Percentiles rank a stretch among this genome's conserved stretches.
Conservation (phyloP, 1,140 invertebrate species). For the Parasteatoda tepidariorum region DNA sequence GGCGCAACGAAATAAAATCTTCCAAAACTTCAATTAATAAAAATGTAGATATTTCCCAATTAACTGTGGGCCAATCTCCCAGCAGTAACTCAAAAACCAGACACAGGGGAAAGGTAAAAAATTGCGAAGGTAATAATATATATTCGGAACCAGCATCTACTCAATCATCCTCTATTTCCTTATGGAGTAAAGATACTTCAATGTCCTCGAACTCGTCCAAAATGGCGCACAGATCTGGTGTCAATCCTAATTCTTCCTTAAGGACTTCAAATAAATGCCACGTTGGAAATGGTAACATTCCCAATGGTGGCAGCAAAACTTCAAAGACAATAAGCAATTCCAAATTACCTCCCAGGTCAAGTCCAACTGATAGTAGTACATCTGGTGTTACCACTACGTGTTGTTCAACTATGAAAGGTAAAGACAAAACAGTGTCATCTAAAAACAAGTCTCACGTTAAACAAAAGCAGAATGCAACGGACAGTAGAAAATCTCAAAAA, state of each 20-base stretch:
- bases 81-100: slow-evolving; percentile 39
- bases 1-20: slow-evolving; percentile 36
- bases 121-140: neutral
- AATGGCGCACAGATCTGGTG: neutral
- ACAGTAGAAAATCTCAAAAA: slow-evolving; percentile 35
- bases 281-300: neutral
- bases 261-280: slow-evolving; percentile 3
- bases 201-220: slow-evolving; percentile 18
- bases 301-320: slow-evolving; percentile 13
- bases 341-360: slow-evolving; percentile 36
- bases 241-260: neutral
- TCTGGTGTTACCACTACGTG: slow-evolving; percentile 48
- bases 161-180: slow-evolving; percentile 44
- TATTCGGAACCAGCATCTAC: slow-evolving; percentile 21
- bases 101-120: slow-evolving; percentile 41
- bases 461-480: slow-evolving; percentile 20
- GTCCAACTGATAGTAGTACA: slow-evolving; percentile 48
- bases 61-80: slow-evolving; percentile 45
- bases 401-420: slow-evolving; percentile 23
- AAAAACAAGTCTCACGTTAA: slow-evolving; percentile 30
- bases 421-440: slow-evolving; percentile 35
- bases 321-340: slow-evolving; percentile 4
- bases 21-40: slow-evolving; percentile 19
- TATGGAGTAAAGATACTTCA: slow-evolving; percentile 50
- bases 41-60: slow-evolving; percentile 16